A percentile compares a stretch with the other conserved stretches of the same genome.
These are phyloP conservation scores for Echeneis naucrates DNA, from an alignment of 2,797 vertebrate genomes.

Conservation along the genomic window DNA sequence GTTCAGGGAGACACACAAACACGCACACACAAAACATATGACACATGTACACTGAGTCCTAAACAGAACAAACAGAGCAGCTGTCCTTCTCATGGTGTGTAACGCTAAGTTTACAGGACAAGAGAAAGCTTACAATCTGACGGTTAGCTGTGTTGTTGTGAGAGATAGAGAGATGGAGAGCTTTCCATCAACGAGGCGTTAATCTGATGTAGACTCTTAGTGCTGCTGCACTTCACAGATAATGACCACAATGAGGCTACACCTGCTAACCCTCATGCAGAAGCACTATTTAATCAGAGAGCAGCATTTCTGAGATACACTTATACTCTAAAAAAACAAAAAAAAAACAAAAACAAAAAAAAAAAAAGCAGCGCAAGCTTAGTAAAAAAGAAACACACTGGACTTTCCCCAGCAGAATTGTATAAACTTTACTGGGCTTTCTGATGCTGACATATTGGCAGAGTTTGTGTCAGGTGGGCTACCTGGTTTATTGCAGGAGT, in stretches of 20 bases:
- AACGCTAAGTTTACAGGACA: background rate
- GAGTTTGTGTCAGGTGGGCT: constrained; percentile 57
- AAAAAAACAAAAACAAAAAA: background rate
- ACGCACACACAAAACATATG: constrained; percentile 33
- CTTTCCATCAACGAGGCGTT: constrained; percentile 45
- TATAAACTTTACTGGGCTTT: constrained; percentile 56
- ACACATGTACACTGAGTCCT: constrained; percentile 33
- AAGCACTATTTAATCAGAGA: constrained; percentile 58
- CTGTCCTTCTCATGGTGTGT: constrained; percentile 35
- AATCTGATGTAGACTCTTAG: constrained; percentile 81
- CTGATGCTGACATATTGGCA: constrained; percentile 37
- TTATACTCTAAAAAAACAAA: background rate
- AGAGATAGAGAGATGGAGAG: constrained; percentile 29
- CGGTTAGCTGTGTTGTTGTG: constrained; percentile 27
- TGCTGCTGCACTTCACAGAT: constrained; percentile 74
- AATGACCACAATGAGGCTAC: constrained; percentile 85
- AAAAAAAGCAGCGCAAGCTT: background rate
- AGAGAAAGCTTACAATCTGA: constrained; percentile 30
- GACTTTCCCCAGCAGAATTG: constrained; percentile 36
- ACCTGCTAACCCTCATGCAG: constrained; percentile 77
- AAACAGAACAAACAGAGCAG: constrained; percentile 40
- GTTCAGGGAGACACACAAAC: constrained; percentile 55
- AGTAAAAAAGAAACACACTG: constrained; percentile 23
- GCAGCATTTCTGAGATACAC: constrained; percentile 42
- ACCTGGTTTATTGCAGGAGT: constrained; percentile 67